Evolutionary conservation across 2,888 invertebrate genomes (phyloP).

Genomic region (Bellardia pandia): DNA sequence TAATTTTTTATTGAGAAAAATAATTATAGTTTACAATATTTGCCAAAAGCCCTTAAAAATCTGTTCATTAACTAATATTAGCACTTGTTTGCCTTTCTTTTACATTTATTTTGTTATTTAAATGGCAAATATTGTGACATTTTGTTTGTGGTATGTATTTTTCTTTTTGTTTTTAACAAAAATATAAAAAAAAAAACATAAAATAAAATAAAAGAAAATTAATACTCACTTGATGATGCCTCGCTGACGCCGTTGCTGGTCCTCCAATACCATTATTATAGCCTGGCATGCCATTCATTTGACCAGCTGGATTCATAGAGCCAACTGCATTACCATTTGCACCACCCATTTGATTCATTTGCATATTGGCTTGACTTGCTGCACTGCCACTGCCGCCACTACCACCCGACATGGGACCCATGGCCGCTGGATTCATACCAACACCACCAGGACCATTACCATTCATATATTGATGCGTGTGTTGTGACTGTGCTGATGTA

Average conservation of each 20-base stretch:
- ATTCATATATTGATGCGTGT: conserved; percentile 81
- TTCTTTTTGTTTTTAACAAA: conserved; percentile 2
- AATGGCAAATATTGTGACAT: conserved; percentile 1
- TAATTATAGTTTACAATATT: conserved; percentile 8
- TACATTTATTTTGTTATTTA: not conserved
- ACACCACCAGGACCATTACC: conserved; percentile 74
- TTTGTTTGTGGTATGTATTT: not conserved
- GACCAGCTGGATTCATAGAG: conserved; percentile 77
- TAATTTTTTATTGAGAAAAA: conserved; percentile 7
- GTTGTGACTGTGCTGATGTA: conserved; percentile 77
- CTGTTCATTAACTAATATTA: conserved; percentile 6
- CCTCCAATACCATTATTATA: conserved; percentile 76
- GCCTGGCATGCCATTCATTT: conserved; percentile 81
- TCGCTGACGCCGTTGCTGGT: conserved; percentile 78
- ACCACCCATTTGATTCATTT: conserved; percentile 74
- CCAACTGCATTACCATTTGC: conserved; percentile 71
- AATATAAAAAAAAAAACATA: not conserved
- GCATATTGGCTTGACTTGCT: conserved; percentile 74
- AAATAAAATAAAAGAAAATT: conserved; percentile 49
- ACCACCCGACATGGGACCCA: conserved; percentile 84
- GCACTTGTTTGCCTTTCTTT: not conserved
- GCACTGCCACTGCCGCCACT: conserved; percentile 64
- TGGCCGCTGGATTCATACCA: conserved; percentile 75
- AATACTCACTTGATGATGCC: conserved; percentile 84
- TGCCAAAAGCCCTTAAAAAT: conserved; percentile 4